Base-by-base conservation (phyloP, 2,888 invertebrate genomes). In the Drosophila pseudotakahashii region DNA sequence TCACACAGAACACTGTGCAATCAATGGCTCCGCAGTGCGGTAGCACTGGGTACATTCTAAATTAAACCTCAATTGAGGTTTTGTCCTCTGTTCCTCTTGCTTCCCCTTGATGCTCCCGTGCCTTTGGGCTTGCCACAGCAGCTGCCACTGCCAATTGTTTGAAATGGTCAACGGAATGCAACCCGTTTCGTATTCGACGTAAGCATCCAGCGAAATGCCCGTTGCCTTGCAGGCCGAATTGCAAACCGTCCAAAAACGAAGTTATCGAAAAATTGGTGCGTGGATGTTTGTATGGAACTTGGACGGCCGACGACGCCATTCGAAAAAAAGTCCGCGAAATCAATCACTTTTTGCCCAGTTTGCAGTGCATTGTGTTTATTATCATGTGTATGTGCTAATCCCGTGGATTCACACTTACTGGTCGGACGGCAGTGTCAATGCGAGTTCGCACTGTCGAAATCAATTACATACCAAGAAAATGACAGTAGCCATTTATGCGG, bases 91-190 rank as follows among this genome's bases (percentile, higher is more conserved):
- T 23, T 52, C n/a, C 52, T 34, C 7, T 66, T 14, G 44, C 30
- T 32, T 30, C 30, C 36, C 30, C 42, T 50, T 42, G n/a, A 7
- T 55, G 3, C 16, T 55, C 30, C 41, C 37, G 48, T 50, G 26
- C 41, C 61, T 26, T n/a, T 36, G 74, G 50, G 55, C 58, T 42
- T 60, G 60, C 51, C 44, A 34, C 50, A 68, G 66, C 62, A 70
- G 70, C 63, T 67, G 78, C 74, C 77, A 76, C 72, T 79, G 84
- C 64, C 75, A 77, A 81, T 83, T 80, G 76, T 81, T 84, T 72
- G 84, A 90, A 91, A 90, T 91, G 90, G 90, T 89, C 91, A 90
- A 83, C 71, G 91, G 90, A 91, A 90, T 90, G 89, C 81, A 88
- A 89, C 90, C 88, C 76, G 90, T 90, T 90, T 90, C 77, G 73